Conservation (phyloP, 2,113 vertebrate genomes). For the Donacobius atricapilla region DNA sequence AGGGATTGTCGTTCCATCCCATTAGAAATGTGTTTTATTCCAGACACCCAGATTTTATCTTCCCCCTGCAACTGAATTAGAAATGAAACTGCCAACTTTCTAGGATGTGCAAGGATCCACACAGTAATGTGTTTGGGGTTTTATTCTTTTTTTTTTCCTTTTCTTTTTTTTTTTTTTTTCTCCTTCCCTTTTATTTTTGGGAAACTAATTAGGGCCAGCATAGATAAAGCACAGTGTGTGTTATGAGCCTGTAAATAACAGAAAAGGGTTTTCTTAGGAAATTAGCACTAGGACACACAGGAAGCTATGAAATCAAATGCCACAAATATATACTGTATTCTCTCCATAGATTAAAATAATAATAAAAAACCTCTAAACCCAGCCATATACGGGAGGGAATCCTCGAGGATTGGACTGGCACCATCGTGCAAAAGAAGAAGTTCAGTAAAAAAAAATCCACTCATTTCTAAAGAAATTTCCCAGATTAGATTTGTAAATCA, state of each 20-base stretch:
- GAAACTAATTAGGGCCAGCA: slow-evolving; percentile 40
- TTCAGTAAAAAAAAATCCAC: slow-evolving; percentile 72
- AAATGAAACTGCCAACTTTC: slow-evolving; percentile 66
- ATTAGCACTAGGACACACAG: slow-evolving; percentile 33
- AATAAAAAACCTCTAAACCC: slow-evolving; percentile 11
- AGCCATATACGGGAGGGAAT: slow-evolving; percentile 13
- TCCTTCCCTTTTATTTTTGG: not conserved
- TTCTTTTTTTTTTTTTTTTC: fast-evolving
- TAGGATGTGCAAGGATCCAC: slow-evolving; percentile 24
- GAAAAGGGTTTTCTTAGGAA: slow-evolving; percentile 51
- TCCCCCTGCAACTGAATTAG: slow-evolving; percentile 54
- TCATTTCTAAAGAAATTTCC: slow-evolving; percentile 85
- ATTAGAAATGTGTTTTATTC: slow-evolving; percentile 63
- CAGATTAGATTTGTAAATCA: slow-evolving; percentile 98
- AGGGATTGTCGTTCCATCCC: slow-evolving; percentile 61
- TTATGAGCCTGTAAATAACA: slow-evolving; percentile 61
- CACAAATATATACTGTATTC: not conserved
- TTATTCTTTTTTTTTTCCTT: not conserved
- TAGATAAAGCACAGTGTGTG: slow-evolving; percentile 9
- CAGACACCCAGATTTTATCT: slow-evolving; percentile 68
- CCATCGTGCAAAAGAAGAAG: slow-evolving; percentile 58
- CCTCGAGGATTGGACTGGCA: slow-evolving; percentile 56
- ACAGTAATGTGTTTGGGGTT: not conserved
- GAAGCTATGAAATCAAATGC: slow-evolving; percentile 39
- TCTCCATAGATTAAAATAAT: slow-evolving; percentile 38